phyloP scores from a whole-genome alignment of 1,140 invertebrate genomes.

The Homarus americanus region DNA sequence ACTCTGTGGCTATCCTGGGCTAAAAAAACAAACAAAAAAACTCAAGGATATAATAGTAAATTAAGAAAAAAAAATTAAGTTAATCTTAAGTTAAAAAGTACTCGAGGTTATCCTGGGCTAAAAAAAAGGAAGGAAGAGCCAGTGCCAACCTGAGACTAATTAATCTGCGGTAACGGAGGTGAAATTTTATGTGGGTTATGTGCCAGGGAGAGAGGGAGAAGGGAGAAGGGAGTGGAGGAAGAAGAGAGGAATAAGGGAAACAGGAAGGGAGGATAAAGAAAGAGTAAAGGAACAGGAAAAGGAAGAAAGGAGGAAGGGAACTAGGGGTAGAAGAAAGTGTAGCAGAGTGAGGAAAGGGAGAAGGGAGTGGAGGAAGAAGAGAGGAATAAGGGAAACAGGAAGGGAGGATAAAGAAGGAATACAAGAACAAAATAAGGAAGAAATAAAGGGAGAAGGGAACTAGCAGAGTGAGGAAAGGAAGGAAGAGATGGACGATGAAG shows the following conservation, averaged over 20 bases:
- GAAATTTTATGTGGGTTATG: constrained; percentile 21
- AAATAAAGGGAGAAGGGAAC: neutral
- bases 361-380: neutral
- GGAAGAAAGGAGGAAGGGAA: neutral
- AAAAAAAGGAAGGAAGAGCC: constrained; percentile 7
- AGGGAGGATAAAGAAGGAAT: neutral
- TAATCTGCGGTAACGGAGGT: constrained; percentile 26
- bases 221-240: neutral
- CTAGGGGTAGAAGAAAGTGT: neutral
- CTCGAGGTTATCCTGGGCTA: neutral
- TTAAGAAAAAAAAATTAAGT: too few species aligned
- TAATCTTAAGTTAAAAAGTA: neutral
- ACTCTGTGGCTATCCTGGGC: neutral
- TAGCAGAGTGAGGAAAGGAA: neutral
- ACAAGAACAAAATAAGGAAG: neutral
- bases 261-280: neutral
- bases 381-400: too few species aligned
- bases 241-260: neutral
- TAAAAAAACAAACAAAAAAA: too few species aligned
- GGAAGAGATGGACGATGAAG: neutral
- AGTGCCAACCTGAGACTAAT: constrained; percentile 30
- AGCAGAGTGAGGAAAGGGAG: neutral
- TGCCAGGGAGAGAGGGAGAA: neutral
- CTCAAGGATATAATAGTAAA: too few species aligned
- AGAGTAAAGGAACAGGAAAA: neutral